A percentile compares a stretch with the other conserved stretches of the same genome.
Evolutionary conservation across 1,140 invertebrate genomes (phyloP).

Genomic region (Eueides isabella): DNA sequence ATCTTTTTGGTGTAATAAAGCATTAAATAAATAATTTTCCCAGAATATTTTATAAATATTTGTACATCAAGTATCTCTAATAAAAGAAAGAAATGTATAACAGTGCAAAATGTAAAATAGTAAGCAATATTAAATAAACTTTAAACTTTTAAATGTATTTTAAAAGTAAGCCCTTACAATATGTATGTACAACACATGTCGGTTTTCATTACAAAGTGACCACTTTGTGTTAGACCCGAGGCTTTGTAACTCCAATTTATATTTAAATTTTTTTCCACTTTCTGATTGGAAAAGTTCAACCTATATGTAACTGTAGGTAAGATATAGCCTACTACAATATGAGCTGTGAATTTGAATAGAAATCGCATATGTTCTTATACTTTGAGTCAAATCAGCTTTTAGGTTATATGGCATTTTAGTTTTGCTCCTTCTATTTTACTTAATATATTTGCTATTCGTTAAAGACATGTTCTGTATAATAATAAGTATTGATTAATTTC

Average conservation of each 20-base stretch:
- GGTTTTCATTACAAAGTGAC: slow-evolving; percentile 70
- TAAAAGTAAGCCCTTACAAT: slow-evolving; percentile 20
- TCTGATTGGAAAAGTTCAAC: slow-evolving; percentile 64
- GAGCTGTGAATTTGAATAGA: slow-evolving; percentile 21
- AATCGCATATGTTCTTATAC: neutral
- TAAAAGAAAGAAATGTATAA: no score
- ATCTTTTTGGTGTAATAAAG: no score
- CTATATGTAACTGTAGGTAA: slow-evolving; percentile 54
- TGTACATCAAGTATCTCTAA: no score
- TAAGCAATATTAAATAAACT: no score
- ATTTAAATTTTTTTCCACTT: slow-evolving; percentile 60
- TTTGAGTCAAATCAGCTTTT: neutral
- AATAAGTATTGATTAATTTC: no score
- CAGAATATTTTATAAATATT: no score
- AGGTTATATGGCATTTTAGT: neutral
- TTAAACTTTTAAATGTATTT: neutral
- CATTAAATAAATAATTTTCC: no score
- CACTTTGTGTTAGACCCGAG: slow-evolving; percentile 59
- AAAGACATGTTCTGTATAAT: no score
- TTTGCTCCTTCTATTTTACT: neutral
- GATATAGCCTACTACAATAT: slow-evolving; percentile 34
- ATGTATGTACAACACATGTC: slow-evolving; percentile 31
- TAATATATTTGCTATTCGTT: no score
- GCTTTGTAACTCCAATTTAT: slow-evolving; percentile 60
- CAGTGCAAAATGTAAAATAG: no score